Base-by-base conservation (phyloP, 2,797 vertebrate genomes). In the Xiphorhynchus erythropygius region DNA sequence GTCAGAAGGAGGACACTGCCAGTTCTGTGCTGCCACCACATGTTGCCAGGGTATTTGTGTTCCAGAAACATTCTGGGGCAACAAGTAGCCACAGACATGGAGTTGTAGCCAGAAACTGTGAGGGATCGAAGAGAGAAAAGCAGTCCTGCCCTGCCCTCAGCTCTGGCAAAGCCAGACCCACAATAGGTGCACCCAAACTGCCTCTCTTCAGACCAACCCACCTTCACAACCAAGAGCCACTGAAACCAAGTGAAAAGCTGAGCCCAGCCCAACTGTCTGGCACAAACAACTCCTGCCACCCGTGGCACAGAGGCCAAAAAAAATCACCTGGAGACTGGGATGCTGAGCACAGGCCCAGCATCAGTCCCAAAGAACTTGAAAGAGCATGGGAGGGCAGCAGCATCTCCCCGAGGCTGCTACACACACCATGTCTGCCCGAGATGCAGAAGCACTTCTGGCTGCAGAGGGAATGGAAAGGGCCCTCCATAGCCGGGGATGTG, bases 251-350 rank as follows among this genome's bases (percentile, higher is more conserved):
- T 0, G 1, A 60, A 57, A 75, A 86, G 25, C 56, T 0, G 1
- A 71, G 84, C 17, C 47, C 47, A 50, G 49, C 19, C n/a, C 0
- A 0, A 56, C 37, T 23, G 27, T 30, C 56, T 22, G 37, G 60
- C 71, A 71, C 27, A 52, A 37, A 33, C 27, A 60, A 30, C 8
- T 53, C 67, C 56, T 10, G 10, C 5, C 25, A 41, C 32, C 10
- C 4, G 0, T 0, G 0, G 17, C 0, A 0, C 46, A 52, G 30
- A 23, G 10, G 11, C 30, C 41, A 1, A 3, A 67, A 3, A 37
- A 63, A 65, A 67, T 6, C 5, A 35, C 1, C 8, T 8, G 30
- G 60, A 75, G 33, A 77, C 1, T 4, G 7, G 30, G 67, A 73
- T 3, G 9, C 33, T 37, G 15, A 68, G 28, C 22, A 19, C 39